phyloP scores from a whole-genome alignment of 2,113 vertebrate species.

The Phyllopteryx taeniolatus region DNA sequence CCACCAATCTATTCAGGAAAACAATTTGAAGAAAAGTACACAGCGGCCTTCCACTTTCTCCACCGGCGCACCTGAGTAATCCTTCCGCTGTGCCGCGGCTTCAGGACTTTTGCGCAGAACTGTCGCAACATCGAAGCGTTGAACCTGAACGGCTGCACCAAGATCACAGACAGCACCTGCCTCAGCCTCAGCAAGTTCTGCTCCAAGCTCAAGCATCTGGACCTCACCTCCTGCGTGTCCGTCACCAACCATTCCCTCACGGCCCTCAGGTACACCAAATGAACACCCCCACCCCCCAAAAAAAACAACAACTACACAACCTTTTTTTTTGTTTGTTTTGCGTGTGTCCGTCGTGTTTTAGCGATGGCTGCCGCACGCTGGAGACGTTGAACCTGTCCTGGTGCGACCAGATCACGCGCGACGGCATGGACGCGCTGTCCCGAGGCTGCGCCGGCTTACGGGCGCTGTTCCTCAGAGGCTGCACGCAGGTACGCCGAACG shows the following conservation, averaged over 20 bases:
- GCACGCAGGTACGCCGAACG: constrained; percentile 80
- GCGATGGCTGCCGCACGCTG: constrained; percentile 88
- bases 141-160: constrained; percentile 94
- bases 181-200: constrained; percentile 95
- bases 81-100: not conserved
- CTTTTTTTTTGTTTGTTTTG: not conserved
- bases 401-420: constrained; percentile 92
- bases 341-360: constrained; percentile 39
- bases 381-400: constrained; percentile 91
- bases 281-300: no score
- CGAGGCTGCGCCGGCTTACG: constrained; percentile 82
- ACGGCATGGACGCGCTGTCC: constrained; percentile 88
- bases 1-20: no score
- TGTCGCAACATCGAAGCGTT: constrained; percentile 93
- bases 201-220: constrained; percentile 90
- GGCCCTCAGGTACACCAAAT: constrained; percentile 82
- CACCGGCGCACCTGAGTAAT: not conserved
- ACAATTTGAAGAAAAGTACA: not conserved
- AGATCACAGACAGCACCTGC: constrained; percentile 96
- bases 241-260: constrained; percentile 92
- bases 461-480: constrained; percentile 88
- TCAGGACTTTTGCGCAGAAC: constrained; percentile 94
- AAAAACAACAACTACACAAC: no score
- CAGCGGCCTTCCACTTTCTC: not conserved
- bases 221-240: constrained; percentile 92